Evolutionary conservation across 2,888 invertebrate species (phyloP), one percentile per base, ranked within the genome.

Genomic region (Protophormia terraenovae): DNA sequence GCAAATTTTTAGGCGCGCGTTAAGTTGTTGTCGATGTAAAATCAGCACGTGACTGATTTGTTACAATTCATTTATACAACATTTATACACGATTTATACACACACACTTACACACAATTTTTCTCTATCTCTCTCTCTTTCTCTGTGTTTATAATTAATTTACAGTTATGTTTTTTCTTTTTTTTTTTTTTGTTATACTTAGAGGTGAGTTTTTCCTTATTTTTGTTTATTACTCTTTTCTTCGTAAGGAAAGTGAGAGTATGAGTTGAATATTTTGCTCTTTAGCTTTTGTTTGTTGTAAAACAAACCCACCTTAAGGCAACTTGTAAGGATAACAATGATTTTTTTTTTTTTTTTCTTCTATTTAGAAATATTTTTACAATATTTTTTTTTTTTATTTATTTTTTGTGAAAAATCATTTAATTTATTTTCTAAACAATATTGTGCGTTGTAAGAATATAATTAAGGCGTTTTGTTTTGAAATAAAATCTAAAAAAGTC

Each of bases 1-100:
- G 22, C 62, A 41, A 47, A 22, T n/a, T 38, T 8, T 75, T 14
- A n/a, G 45, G 41, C 69, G 75, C 78, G 73, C 60, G 77, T 66
- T 41, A 50, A 24, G 53, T 32, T 71, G 38, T 75, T 69, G 55
- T 78, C 82, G 78, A 24, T 75, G 71, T 64, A 47, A 78, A 82
- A 64, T 58, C 78, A 79, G 78, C 85, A 85, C 85, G 85, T 85
- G 85, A 85, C 85, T 85, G 78, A 79, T 58, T 85, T 32, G n/a
- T 58, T 78, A 75, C 58, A 71, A 77, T 77, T 64, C 71, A 83
- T 77, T 71, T 66, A 29, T 0, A 58, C 45, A 29, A 27, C 45
- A 77, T 83, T 83, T 83, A 83, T 83, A 72, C 64, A 83, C 55
- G 10, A 38, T 41, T 69, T 19, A 32, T 12, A 47, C 16, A 64